phyloP scores from a whole-genome alignment of 2,888 invertebrate genomes.

The Plebejus anna region DNA sequence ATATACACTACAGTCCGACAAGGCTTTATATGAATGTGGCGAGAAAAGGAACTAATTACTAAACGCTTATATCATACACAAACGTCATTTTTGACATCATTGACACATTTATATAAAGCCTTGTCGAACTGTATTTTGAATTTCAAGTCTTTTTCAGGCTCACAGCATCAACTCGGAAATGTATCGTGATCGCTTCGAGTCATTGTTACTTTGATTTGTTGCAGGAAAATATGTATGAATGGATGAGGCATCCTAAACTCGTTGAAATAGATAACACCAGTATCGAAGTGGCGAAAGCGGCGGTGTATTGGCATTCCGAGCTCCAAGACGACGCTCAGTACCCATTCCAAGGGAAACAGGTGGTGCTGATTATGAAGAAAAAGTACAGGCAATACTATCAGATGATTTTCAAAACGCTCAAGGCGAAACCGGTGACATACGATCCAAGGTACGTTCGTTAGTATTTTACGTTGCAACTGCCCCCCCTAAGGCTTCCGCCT shows the following conservation, averaged over 20 bases:
- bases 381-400: slow-evolving; percentile 74
- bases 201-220: slow-evolving; percentile 34
- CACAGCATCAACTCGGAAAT: too few relatives aligned
- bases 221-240: slow-evolving; percentile 71
- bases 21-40: too few relatives aligned
- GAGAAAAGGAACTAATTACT: too few relatives aligned
- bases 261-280: slow-evolving; percentile 69
- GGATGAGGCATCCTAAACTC: slow-evolving; percentile 71
- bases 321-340: slow-evolving; percentile 55
- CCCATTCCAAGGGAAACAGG: slow-evolving; percentile 72
- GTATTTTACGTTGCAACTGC: too few relatives aligned
- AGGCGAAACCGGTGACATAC: slow-evolving; percentile 70
- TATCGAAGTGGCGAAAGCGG: slow-evolving; percentile 69
- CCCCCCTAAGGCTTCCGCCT: too few relatives aligned
- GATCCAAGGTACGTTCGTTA: slow-evolving; percentile 60
- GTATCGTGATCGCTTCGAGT: neutral
- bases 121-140: too few relatives aligned
- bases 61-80: too few relatives aligned
- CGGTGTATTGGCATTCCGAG: slow-evolving; percentile 66
- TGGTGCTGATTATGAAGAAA: slow-evolving; percentile 72
- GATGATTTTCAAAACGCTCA: slow-evolving; percentile 71
- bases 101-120: too few relatives aligned
- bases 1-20: too few relatives aligned
- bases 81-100: too few relatives aligned
- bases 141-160: too few relatives aligned